Conservation (phyloP, 1,140 invertebrate species). For the Camponotus vicinus region DNA sequence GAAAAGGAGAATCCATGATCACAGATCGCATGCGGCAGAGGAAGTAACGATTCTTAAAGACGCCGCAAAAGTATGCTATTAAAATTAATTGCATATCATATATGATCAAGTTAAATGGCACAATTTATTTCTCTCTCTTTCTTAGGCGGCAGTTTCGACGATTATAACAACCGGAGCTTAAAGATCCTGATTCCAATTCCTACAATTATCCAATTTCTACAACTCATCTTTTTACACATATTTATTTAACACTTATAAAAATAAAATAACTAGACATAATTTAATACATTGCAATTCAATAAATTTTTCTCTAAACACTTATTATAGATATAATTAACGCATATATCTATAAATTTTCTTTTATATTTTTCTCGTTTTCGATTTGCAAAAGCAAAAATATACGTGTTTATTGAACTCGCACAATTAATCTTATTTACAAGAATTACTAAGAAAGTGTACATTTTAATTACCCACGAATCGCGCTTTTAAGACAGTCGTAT, state of each 20-base stretch:
- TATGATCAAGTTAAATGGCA: neutral
- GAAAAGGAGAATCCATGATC: neutral
- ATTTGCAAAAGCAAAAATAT: conserved; percentile 21
- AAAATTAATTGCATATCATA: neutral
- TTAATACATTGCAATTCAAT: conserved; percentile 35
- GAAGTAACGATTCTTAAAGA: conserved; percentile 64
- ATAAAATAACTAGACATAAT: conserved; percentile 11
- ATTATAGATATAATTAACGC: conserved; percentile 22
- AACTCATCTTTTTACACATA: neutral
- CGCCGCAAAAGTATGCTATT: conserved; percentile 33
- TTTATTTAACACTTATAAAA: neutral
- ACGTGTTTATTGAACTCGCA: neutral
- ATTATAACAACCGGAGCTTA: conserved; percentile 25
- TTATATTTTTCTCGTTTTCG: neutral
- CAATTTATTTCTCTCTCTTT: neutral
- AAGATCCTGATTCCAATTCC: neutral
- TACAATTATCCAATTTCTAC: neutral
- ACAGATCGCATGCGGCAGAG: neutral
- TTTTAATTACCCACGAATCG: conserved; percentile 55
- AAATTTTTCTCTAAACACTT: neutral
- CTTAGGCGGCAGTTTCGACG: conserved; percentile 47
- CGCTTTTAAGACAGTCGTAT: conserved; percentile 64
- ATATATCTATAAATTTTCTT: conserved; percentile 25
- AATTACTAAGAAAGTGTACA: neutral
- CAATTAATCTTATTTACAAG: neutral